Percentiles rank a stretch among this genome's conserved stretches.
Conservation (phyloP, 2,888 invertebrate genomes). For the Caradrina kadenii region DNA sequence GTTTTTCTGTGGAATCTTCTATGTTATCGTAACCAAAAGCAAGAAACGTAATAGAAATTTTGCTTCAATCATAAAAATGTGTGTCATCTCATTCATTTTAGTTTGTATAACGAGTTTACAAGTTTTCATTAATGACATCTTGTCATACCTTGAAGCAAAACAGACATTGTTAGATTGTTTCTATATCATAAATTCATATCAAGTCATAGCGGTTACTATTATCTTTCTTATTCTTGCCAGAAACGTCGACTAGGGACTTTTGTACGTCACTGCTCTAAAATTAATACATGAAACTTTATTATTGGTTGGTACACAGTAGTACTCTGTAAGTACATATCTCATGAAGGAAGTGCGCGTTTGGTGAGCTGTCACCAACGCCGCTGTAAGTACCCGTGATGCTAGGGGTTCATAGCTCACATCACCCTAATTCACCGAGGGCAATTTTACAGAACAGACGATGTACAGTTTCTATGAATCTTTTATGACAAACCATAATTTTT, state of each 20-base stretch:
- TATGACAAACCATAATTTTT: too few species aligned
- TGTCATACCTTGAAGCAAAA: conserved; percentile 43
- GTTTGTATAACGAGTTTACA: conserved; percentile 77
- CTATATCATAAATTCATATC: conserved; percentile 65
- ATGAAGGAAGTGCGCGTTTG: too few species aligned
- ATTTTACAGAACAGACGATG: too few species aligned
- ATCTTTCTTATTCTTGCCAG: conserved; percentile 62
- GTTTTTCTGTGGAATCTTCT: conserved; percentile 75
- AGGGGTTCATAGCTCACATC: too few species aligned
- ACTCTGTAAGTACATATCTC: too few species aligned
- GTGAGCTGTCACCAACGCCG: too few species aligned
- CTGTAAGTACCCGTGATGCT: too few species aligned
- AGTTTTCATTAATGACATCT: conserved; percentile 74
- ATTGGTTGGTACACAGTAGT: too few species aligned
- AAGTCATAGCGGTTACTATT: conserved; percentile 60
- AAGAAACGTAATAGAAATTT: conserved; percentile 34
- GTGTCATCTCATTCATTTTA: conserved; percentile 73
- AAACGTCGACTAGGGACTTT: conserved; percentile 11
- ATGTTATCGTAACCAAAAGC: conserved; percentile 65
- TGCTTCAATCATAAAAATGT: conserved; percentile 55
- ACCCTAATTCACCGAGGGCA: too few species aligned
- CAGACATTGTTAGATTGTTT: conserved; percentile 20
- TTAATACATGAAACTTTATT: too few species aligned
- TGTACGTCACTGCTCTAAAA: neutral
- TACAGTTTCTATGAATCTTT: too few species aligned